A percentile compares a stretch with the other conserved stretches of the same genome.
phyloP scores from a whole-genome alignment of 2,888 invertebrate species.

The Hypsopygia costalis region DNA sequence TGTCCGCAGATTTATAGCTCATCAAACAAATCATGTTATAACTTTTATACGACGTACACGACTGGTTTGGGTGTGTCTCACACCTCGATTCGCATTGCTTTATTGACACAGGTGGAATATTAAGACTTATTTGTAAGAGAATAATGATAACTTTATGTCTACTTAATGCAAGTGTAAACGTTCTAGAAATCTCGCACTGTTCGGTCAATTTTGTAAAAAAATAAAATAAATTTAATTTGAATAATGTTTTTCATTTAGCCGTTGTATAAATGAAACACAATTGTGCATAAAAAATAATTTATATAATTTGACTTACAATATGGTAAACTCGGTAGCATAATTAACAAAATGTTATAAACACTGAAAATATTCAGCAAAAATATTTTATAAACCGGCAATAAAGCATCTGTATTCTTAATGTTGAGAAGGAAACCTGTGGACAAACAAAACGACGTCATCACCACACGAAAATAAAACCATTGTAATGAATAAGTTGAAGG shows the following conservation, averaged over 20 bases:
- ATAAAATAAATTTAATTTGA: constrained; percentile 76
- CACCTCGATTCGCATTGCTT: constrained; percentile 60
- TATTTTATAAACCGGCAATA: constrained; percentile 74
- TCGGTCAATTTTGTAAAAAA: constrained; percentile 81
- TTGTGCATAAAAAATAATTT: constrained; percentile 75
- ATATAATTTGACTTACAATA: constrained; percentile 77
- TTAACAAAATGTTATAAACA: constrained; percentile 74
- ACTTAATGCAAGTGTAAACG: constrained; percentile 81
- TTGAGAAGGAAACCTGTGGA: constrained; percentile 49
- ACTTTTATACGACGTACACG: constrained; percentile 65
- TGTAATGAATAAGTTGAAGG: no score
- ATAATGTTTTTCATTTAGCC: constrained; percentile 47
- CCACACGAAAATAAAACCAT: not conserved
- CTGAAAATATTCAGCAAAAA: constrained; percentile 78
- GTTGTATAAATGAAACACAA: constrained; percentile 44
- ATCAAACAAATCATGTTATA: constrained; percentile 70
- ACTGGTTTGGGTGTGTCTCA: constrained; percentile 45
- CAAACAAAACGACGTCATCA: constrained; percentile 27
- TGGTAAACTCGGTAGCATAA: constrained; percentile 76
- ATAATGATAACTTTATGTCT: constrained; percentile 78
- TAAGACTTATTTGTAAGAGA: constrained; percentile 78
- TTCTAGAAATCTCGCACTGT: constrained; percentile 81
- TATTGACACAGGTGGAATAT: constrained; percentile 73
- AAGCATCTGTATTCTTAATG: constrained; percentile 66
- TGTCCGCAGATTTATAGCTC: constrained; percentile 49